Percentiles rank a stretch among this genome's conserved stretches.
These are phyloP conservation scores for Drosophila kanekoi DNA, from an alignment of 2,888 invertebrate genomes.

Conservation along the genomic window DNA sequence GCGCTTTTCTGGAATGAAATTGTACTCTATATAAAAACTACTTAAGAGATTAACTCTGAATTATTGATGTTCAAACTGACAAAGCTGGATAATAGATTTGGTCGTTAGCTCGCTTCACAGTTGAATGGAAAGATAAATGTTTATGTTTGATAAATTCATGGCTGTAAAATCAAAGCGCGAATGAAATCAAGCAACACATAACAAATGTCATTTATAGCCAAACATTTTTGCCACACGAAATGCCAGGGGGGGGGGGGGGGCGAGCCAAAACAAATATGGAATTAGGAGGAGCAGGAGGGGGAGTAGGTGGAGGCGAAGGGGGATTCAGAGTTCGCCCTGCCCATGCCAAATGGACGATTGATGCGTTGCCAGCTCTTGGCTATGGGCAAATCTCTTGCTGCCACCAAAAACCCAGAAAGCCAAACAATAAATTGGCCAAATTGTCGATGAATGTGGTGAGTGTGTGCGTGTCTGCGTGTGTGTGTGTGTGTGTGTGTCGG, in stretches of 20 bases:
- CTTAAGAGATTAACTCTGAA: slow-evolving; percentile 29
- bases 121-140: slow-evolving; percentile 56
- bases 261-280: slow-evolving; percentile 3
- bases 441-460: slow-evolving; percentile 60
- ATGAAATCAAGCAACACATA: slow-evolving; percentile 75
- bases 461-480: slow-evolving; percentile 2
- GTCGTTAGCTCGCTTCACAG: slow-evolving; percentile 47
- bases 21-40: not conserved
- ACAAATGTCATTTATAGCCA: slow-evolving; percentile 78
- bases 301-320: not conserved
- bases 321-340: not conserved
- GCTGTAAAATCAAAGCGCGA: slow-evolving; percentile 64
- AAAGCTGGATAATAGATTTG: slow-evolving; percentile 35
- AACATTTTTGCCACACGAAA: slow-evolving; percentile 48
- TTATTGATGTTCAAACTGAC: slow-evolving; percentile 17
- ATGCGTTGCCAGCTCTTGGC: slow-evolving; percentile 70
- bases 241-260: not conserved
- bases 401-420: slow-evolving; percentile 30
- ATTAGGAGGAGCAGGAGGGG: not conserved
- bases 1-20: too few relatives aligned
- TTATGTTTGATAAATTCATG: slow-evolving; percentile 66
- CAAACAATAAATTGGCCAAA: slow-evolving; percentile 74
- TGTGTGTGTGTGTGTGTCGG: not conserved
- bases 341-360: slow-evolving; percentile 72
- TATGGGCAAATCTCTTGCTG: slow-evolving; percentile 37